Percentiles rank a stretch among this genome's conserved stretches.
phyloP scores from a whole-genome alignment of 2,888 invertebrate genomes.

The Ferrisia virgata region DNA sequence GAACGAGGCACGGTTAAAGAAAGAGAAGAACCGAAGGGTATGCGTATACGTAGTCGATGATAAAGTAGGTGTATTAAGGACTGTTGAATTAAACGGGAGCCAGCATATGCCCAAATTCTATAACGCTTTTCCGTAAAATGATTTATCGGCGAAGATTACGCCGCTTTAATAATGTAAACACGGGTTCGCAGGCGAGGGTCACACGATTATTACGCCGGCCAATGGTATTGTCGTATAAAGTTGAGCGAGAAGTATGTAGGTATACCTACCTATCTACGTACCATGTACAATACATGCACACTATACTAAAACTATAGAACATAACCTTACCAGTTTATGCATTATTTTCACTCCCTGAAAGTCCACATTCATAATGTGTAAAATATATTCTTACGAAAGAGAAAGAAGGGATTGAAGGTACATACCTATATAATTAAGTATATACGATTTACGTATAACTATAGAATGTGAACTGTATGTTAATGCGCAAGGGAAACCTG shows the following conservation, averaged over 20 bases:
- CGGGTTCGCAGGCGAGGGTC: background rate
- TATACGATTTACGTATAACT: no score
- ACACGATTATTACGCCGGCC: slow-evolving; percentile 14
- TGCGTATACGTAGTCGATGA: slow-evolving; percentile 34
- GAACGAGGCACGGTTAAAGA: background rate
- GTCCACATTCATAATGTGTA: background rate
- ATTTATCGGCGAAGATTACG: slow-evolving; percentile 35
- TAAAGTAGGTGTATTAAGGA: slow-evolving; percentile 43
- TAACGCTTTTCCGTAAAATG: slow-evolving; percentile 41
- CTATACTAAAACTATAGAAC: background rate
- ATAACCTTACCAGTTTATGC: background rate
- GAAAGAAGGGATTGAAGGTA: background rate
- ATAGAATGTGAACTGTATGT: no score
- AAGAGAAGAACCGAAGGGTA: background rate
- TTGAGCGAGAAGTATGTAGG: background rate
- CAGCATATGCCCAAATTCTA: slow-evolving; percentile 39
- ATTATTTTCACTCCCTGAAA: background rate
- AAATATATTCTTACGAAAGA: background rate
- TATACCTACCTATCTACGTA: no score
- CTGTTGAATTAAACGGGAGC: slow-evolving; percentile 34
- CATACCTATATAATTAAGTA: no score
- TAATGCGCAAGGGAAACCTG: no score
- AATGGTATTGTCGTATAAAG: slow-evolving; percentile 4
- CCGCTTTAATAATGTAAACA: slow-evolving; percentile 32
- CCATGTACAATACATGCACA: background rate